A percentile compares a stretch with the other conserved stretches of the same genome.
Conservation (phyloP, 2,888 invertebrate genomes). For the Agrochola litura region DNA sequence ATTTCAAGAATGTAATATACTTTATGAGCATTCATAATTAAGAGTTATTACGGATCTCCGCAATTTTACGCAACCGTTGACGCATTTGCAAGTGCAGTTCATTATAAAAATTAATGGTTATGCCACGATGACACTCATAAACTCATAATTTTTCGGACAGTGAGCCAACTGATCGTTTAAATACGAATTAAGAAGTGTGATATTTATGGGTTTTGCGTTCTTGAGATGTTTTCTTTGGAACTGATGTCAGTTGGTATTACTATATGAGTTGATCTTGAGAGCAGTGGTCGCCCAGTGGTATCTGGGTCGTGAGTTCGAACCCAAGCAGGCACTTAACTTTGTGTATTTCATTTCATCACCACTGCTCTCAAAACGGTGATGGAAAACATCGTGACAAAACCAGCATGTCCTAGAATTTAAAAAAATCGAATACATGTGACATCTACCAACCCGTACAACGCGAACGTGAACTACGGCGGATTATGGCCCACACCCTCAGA, state of each 20-base stretch:
- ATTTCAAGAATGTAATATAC: constrained; percentile 14
- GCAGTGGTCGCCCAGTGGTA: no score
- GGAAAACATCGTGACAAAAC: no score
- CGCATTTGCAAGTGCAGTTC: constrained; percentile 57
- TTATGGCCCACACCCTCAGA: no score
- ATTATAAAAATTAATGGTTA: constrained; percentile 55
- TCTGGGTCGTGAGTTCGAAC: no score
- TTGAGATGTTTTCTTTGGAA: constrained; percentile 2
- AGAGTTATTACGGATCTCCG: constrained; percentile 38
- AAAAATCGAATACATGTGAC: no score
- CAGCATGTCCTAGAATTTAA: no score
- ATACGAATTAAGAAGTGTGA: constrained; percentile 16
- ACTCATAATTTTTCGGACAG: constrained; percentile 16
- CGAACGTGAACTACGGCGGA: no score
- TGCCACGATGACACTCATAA: constrained; percentile 15
- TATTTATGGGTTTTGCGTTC: constrained; percentile 21
- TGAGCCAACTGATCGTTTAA: constrained; percentile 43
- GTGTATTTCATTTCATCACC: no score
- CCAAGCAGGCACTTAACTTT: no score
- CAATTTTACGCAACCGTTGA: constrained; percentile 56
- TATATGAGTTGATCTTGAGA: neutral
- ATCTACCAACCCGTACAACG: no score
- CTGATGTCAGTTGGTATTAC: neutral
- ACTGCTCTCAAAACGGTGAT: no score
- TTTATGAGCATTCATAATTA: constrained; percentile 35